Conservation (phyloP, 1,140 invertebrate species). For the Ceratitis capitata region DNA sequence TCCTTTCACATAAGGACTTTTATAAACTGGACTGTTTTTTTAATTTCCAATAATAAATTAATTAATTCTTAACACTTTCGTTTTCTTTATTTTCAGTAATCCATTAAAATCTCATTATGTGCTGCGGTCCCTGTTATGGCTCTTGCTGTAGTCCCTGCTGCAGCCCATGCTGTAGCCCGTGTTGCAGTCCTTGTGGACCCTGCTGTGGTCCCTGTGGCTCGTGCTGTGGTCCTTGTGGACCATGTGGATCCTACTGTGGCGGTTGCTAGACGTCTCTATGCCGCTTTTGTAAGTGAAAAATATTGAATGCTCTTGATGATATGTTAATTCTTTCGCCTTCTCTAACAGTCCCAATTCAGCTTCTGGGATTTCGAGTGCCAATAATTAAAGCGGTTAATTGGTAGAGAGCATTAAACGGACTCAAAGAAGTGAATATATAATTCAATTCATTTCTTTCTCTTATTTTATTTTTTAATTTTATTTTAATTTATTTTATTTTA, state of each 20-base stretch:
- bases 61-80: not conserved
- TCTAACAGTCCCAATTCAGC: not conserved
- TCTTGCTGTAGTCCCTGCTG: conserved; percentile 44
- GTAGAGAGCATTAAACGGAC: not conserved
- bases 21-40: not conserved
- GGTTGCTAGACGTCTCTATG: conserved; percentile 18
- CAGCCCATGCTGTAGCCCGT: not conserved
- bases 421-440: not conserved
- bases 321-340: not conserved
- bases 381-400: not conserved
- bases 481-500: no score
- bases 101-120: not conserved
- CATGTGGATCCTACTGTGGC: conserved; percentile 47
- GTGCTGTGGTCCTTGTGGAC: conserved; percentile 34
- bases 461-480: no score
- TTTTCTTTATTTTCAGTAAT: not conserved
- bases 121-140: conserved; percentile 43
- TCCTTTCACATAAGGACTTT: not conserved
- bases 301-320: no score
- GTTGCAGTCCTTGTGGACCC: not conserved
- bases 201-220: conserved; percentile 30
- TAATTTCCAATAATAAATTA: not conserved
- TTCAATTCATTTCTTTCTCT: no score
- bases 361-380: not conserved
- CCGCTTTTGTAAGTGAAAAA: not conserved